phyloP scores from a whole-genome alignment of 2,888 invertebrate genomes.

The Mythimna pallens region DNA sequence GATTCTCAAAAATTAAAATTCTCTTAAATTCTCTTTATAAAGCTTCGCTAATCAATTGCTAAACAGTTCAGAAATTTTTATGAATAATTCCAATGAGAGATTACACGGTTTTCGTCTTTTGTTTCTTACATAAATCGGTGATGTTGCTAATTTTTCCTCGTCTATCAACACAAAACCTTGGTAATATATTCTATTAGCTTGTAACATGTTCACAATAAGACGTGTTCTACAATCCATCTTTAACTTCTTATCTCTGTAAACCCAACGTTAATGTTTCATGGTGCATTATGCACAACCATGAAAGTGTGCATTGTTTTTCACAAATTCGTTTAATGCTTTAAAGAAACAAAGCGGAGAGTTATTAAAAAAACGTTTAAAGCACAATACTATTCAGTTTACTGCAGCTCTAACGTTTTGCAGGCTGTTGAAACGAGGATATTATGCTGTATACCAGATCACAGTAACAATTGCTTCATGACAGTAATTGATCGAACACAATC shows the following conservation, averaged over 20 bases:
- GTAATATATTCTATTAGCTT: slow-evolving; percentile 4
- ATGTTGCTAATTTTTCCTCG: slow-evolving; percentile 10
- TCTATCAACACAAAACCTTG: background rate
- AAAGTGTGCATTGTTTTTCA: slow-evolving; percentile 53
- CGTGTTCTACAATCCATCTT: slow-evolving; percentile 49
- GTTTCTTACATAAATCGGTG: background rate
- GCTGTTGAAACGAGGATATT: slow-evolving; percentile 32
- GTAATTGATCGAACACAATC: slow-evolving; percentile 35
- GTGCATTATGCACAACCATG: slow-evolving; percentile 54
- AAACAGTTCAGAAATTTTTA: background rate
- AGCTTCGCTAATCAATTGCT: too few relatives aligned
- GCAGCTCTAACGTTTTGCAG: slow-evolving; percentile 28
- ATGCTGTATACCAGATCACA: slow-evolving; percentile 16
- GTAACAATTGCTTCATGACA: slow-evolving; percentile 33
- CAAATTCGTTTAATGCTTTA: slow-evolving; percentile 10
- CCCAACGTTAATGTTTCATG: slow-evolving; percentile 21
- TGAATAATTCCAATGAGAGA: background rate
- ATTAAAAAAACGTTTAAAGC: slow-evolving; percentile 21
- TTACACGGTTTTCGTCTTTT: background rate
- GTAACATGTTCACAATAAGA: slow-evolving; percentile 28
- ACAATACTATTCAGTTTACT: slow-evolving; percentile 18
- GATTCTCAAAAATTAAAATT: too few relatives aligned
- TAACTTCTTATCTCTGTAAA: slow-evolving; percentile 54
- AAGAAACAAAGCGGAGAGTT: slow-evolving; percentile 18
- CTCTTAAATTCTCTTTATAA: too few relatives aligned